Percentiles rank a stretch among this genome's conserved stretches.
These are phyloP conservation scores for Heloderma charlesbogerti DNA, from an alignment of 2,113 vertebrate genomes.

Conservation along the genomic window DNA sequence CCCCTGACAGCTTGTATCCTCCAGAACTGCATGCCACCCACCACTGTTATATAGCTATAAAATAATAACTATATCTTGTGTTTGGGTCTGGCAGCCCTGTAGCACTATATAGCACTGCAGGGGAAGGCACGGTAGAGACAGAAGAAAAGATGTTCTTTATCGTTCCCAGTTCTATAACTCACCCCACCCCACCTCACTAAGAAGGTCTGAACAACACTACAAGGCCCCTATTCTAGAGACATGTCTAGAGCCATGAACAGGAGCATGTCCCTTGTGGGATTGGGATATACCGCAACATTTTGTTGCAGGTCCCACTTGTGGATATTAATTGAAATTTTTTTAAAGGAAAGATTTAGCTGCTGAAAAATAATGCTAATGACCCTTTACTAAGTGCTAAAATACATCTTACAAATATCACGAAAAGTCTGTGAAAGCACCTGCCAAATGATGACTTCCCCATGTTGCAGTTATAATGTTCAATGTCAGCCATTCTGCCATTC, in stretches of 20 bases:
- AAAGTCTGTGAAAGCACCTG: background rate
- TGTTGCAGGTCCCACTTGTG: background rate
- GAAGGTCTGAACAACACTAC: background rate
- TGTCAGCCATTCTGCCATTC: background rate
- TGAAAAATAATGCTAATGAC: background rate
- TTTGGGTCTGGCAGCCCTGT: background rate
- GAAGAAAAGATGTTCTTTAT: background rate
- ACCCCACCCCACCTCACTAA: fast-evolving
- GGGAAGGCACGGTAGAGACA: background rate
- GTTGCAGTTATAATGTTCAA: background rate
- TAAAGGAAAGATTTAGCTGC: background rate
- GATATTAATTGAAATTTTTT: background rate
- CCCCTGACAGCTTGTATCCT: too few relatives aligned
- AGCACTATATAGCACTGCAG: background rate
- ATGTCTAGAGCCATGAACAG: background rate
- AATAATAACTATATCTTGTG: background rate
- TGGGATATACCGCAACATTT: background rate
- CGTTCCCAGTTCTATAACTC: background rate
- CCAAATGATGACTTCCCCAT: background rate
- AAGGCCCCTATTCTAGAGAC: background rate
- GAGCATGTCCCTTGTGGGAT: background rate
- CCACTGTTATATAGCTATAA: background rate
- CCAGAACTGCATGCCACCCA: background rate
- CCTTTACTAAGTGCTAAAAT: background rate
- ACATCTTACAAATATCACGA: background rate